phyloP scores from a whole-genome alignment of 2,797 vertebrate genomes.

The Strix occidentalis region DNA sequence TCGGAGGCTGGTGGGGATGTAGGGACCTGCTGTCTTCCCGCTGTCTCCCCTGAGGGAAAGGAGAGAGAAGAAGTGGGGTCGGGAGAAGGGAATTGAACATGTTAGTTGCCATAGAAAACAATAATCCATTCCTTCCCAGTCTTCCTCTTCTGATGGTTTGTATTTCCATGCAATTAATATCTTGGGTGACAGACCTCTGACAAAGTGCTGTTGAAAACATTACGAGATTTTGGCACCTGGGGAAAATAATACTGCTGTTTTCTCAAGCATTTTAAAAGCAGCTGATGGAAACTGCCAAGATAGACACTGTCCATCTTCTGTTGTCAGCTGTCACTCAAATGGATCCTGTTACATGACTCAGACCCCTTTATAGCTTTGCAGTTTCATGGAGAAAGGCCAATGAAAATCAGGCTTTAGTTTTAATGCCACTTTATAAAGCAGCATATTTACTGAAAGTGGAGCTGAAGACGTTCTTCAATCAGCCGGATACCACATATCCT shows the following conservation, averaged over 20 bases:
- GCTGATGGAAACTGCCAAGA: neutral
- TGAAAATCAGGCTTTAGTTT: neutral
- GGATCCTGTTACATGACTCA: neutral
- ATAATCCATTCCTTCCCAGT: neutral
- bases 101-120: neutral
- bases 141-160: neutral
- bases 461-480: neutral
- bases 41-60: conserved; percentile 79
- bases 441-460: neutral
- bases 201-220: neutral
- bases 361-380: neutral
- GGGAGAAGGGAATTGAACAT: neutral
- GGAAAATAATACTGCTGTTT: neutral
- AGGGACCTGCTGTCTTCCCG: conserved; percentile 81
- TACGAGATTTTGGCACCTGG: neutral
- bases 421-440: neutral
- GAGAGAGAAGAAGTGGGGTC: neutral
- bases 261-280: neutral
- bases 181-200: neutral
- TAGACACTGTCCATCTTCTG: neutral
- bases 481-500: neutral
- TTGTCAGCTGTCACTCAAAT: neutral
- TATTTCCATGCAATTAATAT: neutral
- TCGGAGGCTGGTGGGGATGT: conserved; percentile 85
- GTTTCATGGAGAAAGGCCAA: neutral